phyloP scores from a whole-genome alignment of 1,140 invertebrate genomes.

The Onthophagus taurus region DNA sequence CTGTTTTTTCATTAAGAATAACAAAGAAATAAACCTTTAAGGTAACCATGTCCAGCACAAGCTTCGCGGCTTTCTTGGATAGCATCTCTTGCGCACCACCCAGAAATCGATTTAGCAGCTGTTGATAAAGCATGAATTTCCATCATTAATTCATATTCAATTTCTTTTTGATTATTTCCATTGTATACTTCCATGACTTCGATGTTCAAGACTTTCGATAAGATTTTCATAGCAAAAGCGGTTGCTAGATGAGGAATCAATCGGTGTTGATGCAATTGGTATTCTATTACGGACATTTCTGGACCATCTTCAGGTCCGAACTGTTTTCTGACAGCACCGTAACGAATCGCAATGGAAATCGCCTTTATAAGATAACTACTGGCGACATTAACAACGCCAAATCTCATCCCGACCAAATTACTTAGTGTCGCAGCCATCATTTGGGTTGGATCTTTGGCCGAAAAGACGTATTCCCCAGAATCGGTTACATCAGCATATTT shows the following conservation, averaged over 20 bases:
- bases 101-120: constrained; percentile 73
- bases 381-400: constrained; percentile 61
- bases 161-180: constrained; percentile 25
- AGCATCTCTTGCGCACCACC: constrained; percentile 74
- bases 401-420: constrained; percentile 69
- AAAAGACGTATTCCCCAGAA: constrained; percentile 74
- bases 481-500: constrained; percentile 75
- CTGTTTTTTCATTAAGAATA: background rate
- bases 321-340: constrained; percentile 68
- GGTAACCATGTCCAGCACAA: constrained; percentile 76
- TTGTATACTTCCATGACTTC: constrained; percentile 30
- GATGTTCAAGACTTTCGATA: constrained; percentile 43
- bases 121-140: constrained; percentile 93
- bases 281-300: constrained; percentile 83
- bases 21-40: constrained; percentile 49
- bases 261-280: constrained; percentile 90
- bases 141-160: constrained; percentile 33
- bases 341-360: constrained; percentile 75
- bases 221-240: constrained; percentile 66
- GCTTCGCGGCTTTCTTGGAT: constrained; percentile 88
- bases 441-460: constrained; percentile 62
- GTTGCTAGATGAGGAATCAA: constrained; percentile 83
- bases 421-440: constrained; percentile 70
- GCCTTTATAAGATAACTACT: constrained; percentile 58
- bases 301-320: constrained; percentile 63